Evolutionary conservation across 1,140 invertebrate species (phyloP).

Genomic region (Lordiphosa collinella): DNA sequence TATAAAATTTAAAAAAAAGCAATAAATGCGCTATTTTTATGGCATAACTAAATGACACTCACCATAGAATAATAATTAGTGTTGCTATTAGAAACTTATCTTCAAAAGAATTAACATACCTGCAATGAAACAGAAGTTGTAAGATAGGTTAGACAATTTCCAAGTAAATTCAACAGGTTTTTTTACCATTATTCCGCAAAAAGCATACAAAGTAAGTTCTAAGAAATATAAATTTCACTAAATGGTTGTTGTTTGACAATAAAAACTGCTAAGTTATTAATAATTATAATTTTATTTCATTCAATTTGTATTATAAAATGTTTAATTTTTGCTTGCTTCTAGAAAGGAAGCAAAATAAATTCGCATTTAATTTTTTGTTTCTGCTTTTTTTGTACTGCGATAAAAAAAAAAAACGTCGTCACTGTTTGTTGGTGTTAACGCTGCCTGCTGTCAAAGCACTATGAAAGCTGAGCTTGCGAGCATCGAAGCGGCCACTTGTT

Average conservation of each 20-base stretch:
- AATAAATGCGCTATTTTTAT: conserved; percentile 24
- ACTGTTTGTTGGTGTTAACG: conserved; percentile 24
- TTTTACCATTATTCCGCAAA: not conserved
- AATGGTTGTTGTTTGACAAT: not conserved
- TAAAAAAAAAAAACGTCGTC: conserved; percentile 28
- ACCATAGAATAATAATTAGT: conserved; percentile 41
- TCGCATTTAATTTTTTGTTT: conserved; percentile 43
- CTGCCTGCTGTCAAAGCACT: conserved; percentile 18
- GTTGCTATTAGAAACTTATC: conserved; percentile 3
- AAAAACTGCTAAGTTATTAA: conserved; percentile 42
- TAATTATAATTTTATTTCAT: conserved; percentile 47
- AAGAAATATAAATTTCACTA: not conserved
- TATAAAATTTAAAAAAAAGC: conserved; percentile 15
- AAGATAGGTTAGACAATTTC: too few species aligned
- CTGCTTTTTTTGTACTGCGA: conserved; percentile 14
- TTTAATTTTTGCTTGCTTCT: conserved; percentile 20
- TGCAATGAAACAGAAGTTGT: conserved; percentile 24
- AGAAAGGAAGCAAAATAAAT: conserved; percentile 24
- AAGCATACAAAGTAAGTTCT: not conserved
- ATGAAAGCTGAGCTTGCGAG: conserved; percentile 54
- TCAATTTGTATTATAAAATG: conserved; percentile 36
- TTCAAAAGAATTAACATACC: conserved; percentile 35
- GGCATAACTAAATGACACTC: conserved; percentile 38
- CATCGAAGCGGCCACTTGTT: conserved; percentile 28
- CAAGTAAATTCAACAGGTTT: too few species aligned